Evolutionary conservation across 1,140 invertebrate genomes (phyloP).

Genomic region (Solen grandis): DNA sequence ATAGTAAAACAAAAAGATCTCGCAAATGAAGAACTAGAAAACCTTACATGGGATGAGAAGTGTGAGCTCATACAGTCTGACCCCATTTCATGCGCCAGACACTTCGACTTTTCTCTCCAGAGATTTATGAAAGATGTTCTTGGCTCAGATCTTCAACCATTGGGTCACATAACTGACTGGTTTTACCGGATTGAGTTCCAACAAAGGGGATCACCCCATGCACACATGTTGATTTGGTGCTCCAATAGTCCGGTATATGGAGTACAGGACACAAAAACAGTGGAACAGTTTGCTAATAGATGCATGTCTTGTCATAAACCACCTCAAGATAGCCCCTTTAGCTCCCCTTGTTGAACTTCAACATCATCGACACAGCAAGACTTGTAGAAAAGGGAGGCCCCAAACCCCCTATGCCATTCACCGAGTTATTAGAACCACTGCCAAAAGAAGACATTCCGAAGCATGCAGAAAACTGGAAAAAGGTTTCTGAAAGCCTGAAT

Average conservation of each 20-base stretch:
- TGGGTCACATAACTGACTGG: slow-evolving; percentile 59
- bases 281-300: too few relatives aligned
- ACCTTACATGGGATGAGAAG: slow-evolving; percentile 47
- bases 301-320: too few relatives aligned
- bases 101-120: slow-evolving; percentile 53
- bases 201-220: slow-evolving; percentile 80
- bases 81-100: slow-evolving; percentile 57
- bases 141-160: slow-evolving; percentile 3
- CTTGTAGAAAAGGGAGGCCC: too few relatives aligned
- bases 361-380: too few relatives aligned
- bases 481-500: too few relatives aligned
- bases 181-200: slow-evolving; percentile 79
- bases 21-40: slow-evolving; percentile 51
- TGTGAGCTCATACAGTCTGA: slow-evolving; percentile 57
- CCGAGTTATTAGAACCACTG: too few relatives aligned
- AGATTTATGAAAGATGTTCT: slow-evolving; percentile 46
- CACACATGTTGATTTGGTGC: slow-evolving; percentile 80
- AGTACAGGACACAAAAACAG: too few relatives aligned
- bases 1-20: slow-evolving; percentile 50
- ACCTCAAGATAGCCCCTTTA: too few relatives aligned
- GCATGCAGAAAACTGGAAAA: too few relatives aligned
- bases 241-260: slow-evolving; percentile 72
- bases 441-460: too few relatives aligned
- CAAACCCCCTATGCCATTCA: too few relatives aligned
- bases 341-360: too few relatives aligned